Conservation (phyloP, 2,113 vertebrate species). For the Etia nguti region DNA sequence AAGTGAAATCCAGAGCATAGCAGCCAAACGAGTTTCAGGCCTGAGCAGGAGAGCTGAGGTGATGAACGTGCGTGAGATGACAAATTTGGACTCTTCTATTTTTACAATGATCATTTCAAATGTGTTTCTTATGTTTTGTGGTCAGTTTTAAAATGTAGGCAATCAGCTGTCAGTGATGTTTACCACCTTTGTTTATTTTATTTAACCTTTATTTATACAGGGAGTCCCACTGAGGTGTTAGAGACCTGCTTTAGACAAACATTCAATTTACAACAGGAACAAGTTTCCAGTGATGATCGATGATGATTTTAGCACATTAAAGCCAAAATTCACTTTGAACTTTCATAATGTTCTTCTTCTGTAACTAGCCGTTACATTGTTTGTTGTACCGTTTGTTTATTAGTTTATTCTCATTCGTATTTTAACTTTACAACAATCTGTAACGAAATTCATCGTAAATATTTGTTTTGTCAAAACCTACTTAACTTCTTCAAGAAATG, state of each 20-base stretch:
- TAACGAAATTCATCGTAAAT: rapidly evolving
- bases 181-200: not conserved
- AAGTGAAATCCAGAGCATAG: not conserved
- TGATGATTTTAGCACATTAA: not conserved
- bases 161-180: no score
- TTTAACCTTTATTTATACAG: not conserved
- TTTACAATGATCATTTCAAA: not conserved
- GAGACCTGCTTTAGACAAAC: not conserved
- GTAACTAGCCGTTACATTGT: rapidly evolving
- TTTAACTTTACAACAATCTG: not conserved
- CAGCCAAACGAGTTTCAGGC: not conserved
- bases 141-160: not conserved
- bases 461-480: not conserved
- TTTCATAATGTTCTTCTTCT: not conserved
- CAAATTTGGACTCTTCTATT: not conserved
- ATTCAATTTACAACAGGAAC: not conserved
- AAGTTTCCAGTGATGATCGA: not conserved
- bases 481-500: not conserved
- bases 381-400: not conserved
- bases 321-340: not conserved
- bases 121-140: not conserved
- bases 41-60: not conserved
- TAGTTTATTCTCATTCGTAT: not conserved
- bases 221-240: not conserved
- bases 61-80: rapidly evolving